Base-by-base conservation (phyloP, 2,888 invertebrate genomes). In the Drosophila colorata region DNA sequence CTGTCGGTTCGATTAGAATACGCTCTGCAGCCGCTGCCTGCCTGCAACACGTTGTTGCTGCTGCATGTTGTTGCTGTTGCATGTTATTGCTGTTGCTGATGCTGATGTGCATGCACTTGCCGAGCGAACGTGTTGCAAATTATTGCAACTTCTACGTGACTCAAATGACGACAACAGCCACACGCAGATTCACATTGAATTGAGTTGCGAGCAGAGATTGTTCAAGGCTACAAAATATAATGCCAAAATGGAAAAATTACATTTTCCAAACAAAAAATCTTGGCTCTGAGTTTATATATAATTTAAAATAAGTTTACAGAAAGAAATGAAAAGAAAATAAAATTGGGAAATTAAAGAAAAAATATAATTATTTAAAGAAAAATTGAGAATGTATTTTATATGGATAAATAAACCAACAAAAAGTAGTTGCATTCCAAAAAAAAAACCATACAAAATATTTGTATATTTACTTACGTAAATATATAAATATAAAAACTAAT, bases 141-240 rank as follows among this genome's bases (percentile, higher is more conserved):
- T 90, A 90, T 91, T 89, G 86, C 84, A 85, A 77, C 78, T 87
- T 78, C 90, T 90, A 91, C 92, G 92, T 91, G 91, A 90, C 89
- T 90, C 88, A 81, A 88, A 82, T 88, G 87, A 87, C 59, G 69
- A 56, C 63, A 51, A 49, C 31, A 58, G 57, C 49, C 60, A 58
- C 69, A 66, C 78, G 61, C 74, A 69, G 69, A 76, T 69, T 58
- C 25, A 20, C 35, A 6, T 20, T 31, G 11, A 49, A 49, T 48
- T 49, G 64, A 63, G 48, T 35, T 49, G 40, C 28, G 13, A 35
- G 48, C 65, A n/a, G 28, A 49, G 13, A 49, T 64, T 43, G 52
- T 35, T 55, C 40, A 52, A 33, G 43, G 43, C 9, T 14, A 41
- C 9, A 14, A 16, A 37, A 14, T 14, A 63, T 23, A 28, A 35